A percentile compares a stretch with the other conserved stretches of the same genome.
Conservation (phyloP, 1,140 invertebrate genomes). For the Stegodyphus dumicola region DNA sequence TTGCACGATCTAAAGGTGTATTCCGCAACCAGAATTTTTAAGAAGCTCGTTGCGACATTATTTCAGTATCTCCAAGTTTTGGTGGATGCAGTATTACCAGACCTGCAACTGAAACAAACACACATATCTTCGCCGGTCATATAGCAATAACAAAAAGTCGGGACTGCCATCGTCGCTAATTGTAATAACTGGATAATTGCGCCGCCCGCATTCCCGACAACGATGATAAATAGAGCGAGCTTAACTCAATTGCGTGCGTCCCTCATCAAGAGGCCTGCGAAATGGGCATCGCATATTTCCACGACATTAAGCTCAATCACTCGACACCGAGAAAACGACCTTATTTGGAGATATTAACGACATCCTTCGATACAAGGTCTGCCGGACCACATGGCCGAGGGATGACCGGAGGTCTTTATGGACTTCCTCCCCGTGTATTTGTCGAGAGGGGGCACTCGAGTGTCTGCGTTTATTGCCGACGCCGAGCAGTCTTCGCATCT, state of each 20-base stretch:
- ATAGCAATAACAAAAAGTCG: background rate
- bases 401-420: slow-evolving; percentile 55
- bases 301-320: slow-evolving; percentile 60
- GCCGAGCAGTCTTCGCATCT: background rate
- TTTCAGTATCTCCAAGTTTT: too few relatives aligned
- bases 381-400: slow-evolving; percentile 35
- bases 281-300: slow-evolving; percentile 59
- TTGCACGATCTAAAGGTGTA: too few relatives aligned
- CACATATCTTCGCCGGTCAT: background rate
- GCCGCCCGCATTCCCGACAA: slow-evolving; percentile 48
- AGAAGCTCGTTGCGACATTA: too few relatives aligned
- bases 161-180: slow-evolving; percentile 24
- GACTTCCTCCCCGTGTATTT: slow-evolving; percentile 33
- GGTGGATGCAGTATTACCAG: too few relatives aligned
- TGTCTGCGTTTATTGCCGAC: slow-evolving; percentile 36
- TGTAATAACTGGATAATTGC: slow-evolving; percentile 60
- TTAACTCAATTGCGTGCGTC: slow-evolving; percentile 56
- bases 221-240: slow-evolving; percentile 56
- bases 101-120: too few relatives aligned
- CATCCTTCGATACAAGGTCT: slow-evolving; percentile 41
- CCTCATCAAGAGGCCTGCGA: slow-evolving; percentile 36
- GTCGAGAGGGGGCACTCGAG: slow-evolving; percentile 15
- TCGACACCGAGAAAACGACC: slow-evolving; percentile 36
- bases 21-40: too few relatives aligned
- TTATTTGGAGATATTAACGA: slow-evolving; percentile 57